Percentiles rank a stretch among this genome's conserved stretches.
phyloP scores from a whole-genome alignment of 2,888 invertebrate species.

The Axea sp. region DNA sequence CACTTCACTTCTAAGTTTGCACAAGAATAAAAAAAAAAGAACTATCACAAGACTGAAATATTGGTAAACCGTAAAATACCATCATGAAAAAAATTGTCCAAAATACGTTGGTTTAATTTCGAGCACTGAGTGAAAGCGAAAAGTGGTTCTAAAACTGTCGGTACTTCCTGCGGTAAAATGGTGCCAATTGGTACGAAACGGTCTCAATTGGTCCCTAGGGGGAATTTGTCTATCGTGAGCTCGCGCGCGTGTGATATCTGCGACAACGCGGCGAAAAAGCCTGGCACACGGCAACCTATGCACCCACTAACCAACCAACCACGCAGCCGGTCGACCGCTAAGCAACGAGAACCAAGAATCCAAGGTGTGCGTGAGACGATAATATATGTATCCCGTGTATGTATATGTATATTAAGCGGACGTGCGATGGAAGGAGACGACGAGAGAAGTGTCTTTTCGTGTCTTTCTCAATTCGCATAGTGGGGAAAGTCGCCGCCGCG shows the following conservation, averaged over 20 bases:
- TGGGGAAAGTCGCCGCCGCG: constrained; percentile 54
- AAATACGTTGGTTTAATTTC: no score
- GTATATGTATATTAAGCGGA: constrained; percentile 61
- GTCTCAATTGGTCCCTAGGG: constrained; percentile 6
- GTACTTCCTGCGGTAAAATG: background rate
- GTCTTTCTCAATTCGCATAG: constrained; percentile 57
- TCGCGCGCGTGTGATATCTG: constrained; percentile 54
- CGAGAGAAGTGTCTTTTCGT: constrained; percentile 66
- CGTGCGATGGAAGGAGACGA: constrained; percentile 60
- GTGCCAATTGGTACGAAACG: constrained; percentile 6
- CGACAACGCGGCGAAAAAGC: constrained; percentile 61
- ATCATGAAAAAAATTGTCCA: no score
- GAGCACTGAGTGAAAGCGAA: no score
- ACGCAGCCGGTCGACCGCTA: constrained; percentile 65
- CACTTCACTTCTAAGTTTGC: background rate
- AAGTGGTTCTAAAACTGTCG: background rate
- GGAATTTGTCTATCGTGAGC: constrained; percentile 43
- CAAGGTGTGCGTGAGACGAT: constrained; percentile 69
- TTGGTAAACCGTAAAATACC: no score
- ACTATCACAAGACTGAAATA: background rate
- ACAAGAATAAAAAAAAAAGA: background rate
- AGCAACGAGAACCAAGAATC: constrained; percentile 68
- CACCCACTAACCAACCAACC: constrained; percentile 72
- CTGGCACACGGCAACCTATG: constrained; percentile 69
- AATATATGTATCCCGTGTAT: constrained; percentile 71